Evolutionary conservation across 2,113 vertebrate genomes (phyloP), one percentile per base, ranked within the genome.

Genomic region (Coturnix japonica): DNA sequence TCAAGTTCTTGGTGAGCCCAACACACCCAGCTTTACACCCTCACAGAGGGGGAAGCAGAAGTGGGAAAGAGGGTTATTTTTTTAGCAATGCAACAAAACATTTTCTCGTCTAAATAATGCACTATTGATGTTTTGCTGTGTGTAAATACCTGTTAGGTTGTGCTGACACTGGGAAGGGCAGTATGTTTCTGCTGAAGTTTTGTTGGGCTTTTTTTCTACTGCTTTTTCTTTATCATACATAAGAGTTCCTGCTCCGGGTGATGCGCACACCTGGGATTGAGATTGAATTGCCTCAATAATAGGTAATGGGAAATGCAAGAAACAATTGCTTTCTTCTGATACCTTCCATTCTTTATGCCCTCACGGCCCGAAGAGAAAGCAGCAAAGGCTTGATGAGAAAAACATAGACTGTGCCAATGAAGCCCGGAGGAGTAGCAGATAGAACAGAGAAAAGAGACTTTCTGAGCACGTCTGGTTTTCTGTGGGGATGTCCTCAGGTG

Each of bases 1-100:
- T 1, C 6, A 0, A 1, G 3, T 11, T 7, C 14, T 33, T 25
- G 23, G 14, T 0, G 30, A 44, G 79, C 25, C 61, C 35, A 6
- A 18, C 35, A 3, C 6, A 1, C 5, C 0, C 1, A 3, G 64
- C 23, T 23, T 19, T 39, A 17, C 3, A 1, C 22, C 14, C 26
- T 4, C 2, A 1, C 16, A 20, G 37, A 53, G 35, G 31, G 44
- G 30, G 9, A 59, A 13, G 33, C n/a, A 6, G 2, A 5, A 1
- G 0, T 4, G 19, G 53, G 41, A 63, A 35, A 63, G 14, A 19
- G 35, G n/a, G 9, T 1, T 61, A 28, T 46, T 11, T 20, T n/a
- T 37, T 72, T 31, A 28, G 60, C 54, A 33, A 1, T 4, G 26
- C 4, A 6, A 5, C 33, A 17, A 1, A 3, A 37, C 1, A 3